These are phyloP conservation scores for Phengaris alcon DNA, from an alignment of 2,888 invertebrate genomes.

Conservation along the genomic window DNA sequence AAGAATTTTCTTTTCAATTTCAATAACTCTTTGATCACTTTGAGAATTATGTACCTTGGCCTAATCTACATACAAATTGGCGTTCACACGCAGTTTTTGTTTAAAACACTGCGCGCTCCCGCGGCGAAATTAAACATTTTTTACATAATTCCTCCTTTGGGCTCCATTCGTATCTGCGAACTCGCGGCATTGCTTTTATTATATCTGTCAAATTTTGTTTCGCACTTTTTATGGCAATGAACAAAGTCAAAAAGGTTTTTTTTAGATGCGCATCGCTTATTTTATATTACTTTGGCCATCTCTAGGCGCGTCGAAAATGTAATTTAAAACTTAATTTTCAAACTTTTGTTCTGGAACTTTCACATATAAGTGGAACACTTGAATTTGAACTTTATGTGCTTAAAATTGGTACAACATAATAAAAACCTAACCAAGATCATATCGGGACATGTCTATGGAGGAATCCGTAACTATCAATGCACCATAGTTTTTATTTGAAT, in stretches of 20 bases:
- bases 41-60: neutral
- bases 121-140: constrained; percentile 20
- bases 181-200: constrained; percentile 18
- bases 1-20: constrained; percentile 25
- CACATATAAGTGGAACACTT: too few relatives aligned
- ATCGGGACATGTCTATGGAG: too few relatives aligned
- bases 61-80: constrained; percentile 24
- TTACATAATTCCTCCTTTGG: constrained; percentile 10
- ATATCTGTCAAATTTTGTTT: constrained; percentile 17
- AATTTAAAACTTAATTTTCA: neutral
- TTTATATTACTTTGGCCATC: neutral
- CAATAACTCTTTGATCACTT: constrained; percentile 22
- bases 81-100: neutral
- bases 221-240: neutral
- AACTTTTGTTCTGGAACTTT: neutral
- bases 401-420: too few relatives aligned
- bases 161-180: neutral
- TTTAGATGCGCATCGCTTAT: neutral
- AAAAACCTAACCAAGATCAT: too few relatives aligned
- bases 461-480: too few relatives aligned
- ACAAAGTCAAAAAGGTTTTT: constrained; percentile 6
- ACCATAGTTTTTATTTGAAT: too few relatives aligned
- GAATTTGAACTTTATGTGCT: too few relatives aligned
- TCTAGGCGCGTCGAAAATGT: neutral
- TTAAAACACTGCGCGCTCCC: neutral